Evolutionary conservation across 2,888 invertebrate genomes (phyloP), one percentile per base, ranked within the genome.

Genomic region (Chymomyza fuscimana): DNA sequence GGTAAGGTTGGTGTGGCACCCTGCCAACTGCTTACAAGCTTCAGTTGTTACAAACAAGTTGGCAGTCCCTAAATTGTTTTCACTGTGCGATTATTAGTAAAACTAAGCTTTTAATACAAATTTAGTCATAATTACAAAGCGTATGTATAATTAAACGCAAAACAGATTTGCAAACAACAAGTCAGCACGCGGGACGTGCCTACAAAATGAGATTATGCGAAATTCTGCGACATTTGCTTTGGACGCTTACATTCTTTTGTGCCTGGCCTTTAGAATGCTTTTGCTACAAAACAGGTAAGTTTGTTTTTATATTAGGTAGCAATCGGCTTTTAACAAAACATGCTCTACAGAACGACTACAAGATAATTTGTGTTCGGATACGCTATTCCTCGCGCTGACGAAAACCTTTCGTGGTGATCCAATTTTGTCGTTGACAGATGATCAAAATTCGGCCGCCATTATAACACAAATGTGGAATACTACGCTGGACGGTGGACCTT

Each of bases 391-490:
- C 52, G 81, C 87, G 3, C 60, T 90, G 58, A 80, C 86, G n/a
- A 87, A 89, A 36, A 80, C 89, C 0, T 90, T 91, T 58, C 88
- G 89, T 0, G 90, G 90, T 3, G 88, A 90, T 63, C 89, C 90
- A 1, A 82, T 80, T 4, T 69, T 91, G 12, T 78, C 83, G 4
- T 78, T 91, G 1, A 89, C 81, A n/a, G 88, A 88, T 19, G 90
- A 90, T 16, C 85, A 84, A 0, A 87, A 91, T 6, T 91, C 91
- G 0, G 91, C 86, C 0, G 90, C 89, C 0, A 87, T 90, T 51
- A 87, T 91, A 25, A 82, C 89, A 4, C 91, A 91, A 68, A 72
- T 80, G 0, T 91, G 91, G 91, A 91, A 91, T 61, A 76, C 86
- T 9, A 90, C 91, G 25, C 60, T 90, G 69, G 87, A 90, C 51